Base-by-base conservation (phyloP, 2,797 vertebrate genomes). In the Hapalemur alaotrensis region DNA sequence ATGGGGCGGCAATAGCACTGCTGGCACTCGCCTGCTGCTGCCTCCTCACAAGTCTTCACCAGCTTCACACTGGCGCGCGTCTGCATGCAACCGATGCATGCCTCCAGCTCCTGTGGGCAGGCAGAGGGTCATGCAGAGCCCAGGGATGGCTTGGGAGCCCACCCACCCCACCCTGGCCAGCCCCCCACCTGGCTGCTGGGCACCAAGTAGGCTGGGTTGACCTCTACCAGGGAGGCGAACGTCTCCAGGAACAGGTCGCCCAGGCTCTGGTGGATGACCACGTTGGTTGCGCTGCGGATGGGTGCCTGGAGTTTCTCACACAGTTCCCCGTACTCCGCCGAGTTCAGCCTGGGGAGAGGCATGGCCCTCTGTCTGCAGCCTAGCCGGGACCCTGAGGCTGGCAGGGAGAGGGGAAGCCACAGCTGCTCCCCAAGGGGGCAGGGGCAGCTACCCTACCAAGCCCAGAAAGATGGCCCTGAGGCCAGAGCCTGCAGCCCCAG, bases 71-170 rank as follows among this genome's bases (percentile, higher is more conserved):
- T 99, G 59, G 99, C 99, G 0, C 95, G 98, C 0, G 98, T 98
- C 98, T 99, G 99, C 99, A 99, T 99, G 23, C 99, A 99, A 87
- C 99, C 99, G 2, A 99, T 99, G 93, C 99, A 99, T 0, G 98
- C 98, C 97, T 99, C 99, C 67, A 99, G 80, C 89, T 99, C 99
- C 99, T 99, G 72, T 2, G 25, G 70, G 35, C 14, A 79, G 65
- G 38, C 10, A 95, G 20, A 92, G 57, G 7, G 61, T 94, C 63
- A 83, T 4, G 32, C 52, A 73, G 23, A 50, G 23, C 9, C 54
- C 3, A 48, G 6, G 14, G 30, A 41, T 7, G 25, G 9, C 57
- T 32, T 12, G 81, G 80, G n/a, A 59, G 63, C 15, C 63, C 43
- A 5, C 30, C 59, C 23, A 43, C 0, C 23, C 92, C 18, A 6